A percentile compares a stretch with the other conserved stretches of the same genome.
Conservation (phyloP, 64 coral and sea anemone species). For the Actinia equina region DNA sequence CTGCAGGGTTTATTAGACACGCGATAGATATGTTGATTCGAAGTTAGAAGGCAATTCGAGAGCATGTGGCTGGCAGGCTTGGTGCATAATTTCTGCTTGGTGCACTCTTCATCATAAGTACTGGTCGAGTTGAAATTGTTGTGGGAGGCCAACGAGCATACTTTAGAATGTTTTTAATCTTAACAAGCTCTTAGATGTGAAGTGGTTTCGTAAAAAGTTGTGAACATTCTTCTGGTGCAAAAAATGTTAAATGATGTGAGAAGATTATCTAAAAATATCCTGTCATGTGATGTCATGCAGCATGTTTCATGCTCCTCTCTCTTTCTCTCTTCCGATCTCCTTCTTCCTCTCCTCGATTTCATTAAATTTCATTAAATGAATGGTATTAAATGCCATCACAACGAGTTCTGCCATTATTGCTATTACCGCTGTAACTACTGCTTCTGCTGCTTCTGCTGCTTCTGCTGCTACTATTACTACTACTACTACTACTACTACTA, state of each 20-base stretch:
- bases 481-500: not conserved
- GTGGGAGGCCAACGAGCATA: not conserved
- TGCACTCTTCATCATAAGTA: not conserved
- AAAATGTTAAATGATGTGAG: too few species aligned
- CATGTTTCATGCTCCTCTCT: too few species aligned
- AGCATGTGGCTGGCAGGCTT: too few species aligned
- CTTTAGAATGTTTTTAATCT: not conserved
- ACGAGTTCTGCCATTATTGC: not conserved
- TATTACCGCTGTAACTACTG: not conserved
- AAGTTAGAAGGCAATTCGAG: not conserved
- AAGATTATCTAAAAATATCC: too few species aligned
- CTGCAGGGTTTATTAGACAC: not conserved
- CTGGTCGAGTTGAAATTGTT: not conserved
- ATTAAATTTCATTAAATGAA: too few species aligned
- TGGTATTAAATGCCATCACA: too few species aligned
- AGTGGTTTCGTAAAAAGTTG: not conserved
- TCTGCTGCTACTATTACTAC: not conserved
- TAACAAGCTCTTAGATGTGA: not conserved
- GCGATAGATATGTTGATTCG: not conserved
- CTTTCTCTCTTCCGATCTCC: too few species aligned
- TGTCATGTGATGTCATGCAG: too few species aligned
- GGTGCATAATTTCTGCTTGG: too few species aligned
- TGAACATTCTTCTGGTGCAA: too few species aligned
- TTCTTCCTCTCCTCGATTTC: too few species aligned
- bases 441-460: not conserved